phyloP scores from a whole-genome alignment of 1,140 invertebrate genomes.

The Drosophila murphyi region DNA sequence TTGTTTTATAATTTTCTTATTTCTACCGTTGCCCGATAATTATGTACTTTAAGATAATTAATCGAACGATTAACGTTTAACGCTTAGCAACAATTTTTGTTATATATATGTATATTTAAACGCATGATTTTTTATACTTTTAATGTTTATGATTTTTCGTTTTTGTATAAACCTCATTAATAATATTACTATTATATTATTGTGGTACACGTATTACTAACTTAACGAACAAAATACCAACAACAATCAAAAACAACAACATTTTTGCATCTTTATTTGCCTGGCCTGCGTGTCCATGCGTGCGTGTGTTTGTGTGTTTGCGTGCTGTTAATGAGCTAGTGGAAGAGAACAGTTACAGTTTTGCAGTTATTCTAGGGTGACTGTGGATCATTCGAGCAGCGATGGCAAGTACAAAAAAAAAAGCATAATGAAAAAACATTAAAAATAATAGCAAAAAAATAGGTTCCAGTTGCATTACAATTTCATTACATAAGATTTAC shows the following conservation, averaged over 20 bases:
- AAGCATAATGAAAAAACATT: not conserved
- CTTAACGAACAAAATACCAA: conserved; percentile 20
- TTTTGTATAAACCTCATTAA: conserved; percentile 41
- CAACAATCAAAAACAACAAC: conserved; percentile 6
- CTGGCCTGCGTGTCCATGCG: conserved; percentile 15
- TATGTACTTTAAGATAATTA: conserved; percentile 40
- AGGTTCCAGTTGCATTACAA: too few relatives aligned
- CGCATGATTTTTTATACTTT: conserved; percentile 58
- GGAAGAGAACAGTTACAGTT: not conserved
- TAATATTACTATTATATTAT: conserved; percentile 55
- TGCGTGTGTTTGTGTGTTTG: conserved; percentile 20
- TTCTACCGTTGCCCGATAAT: conserved; percentile 44
- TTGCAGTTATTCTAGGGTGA: conserved; percentile 2
- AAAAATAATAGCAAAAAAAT: too few relatives aligned
- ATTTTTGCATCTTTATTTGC: conserved; percentile 43
- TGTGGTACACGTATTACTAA: conserved; percentile 54
- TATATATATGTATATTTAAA: conserved; percentile 41
- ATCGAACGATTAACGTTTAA: conserved; percentile 44
- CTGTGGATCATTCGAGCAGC: not conserved
- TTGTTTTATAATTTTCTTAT: not conserved
- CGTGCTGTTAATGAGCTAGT: conserved; percentile 21
- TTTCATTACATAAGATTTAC: too few relatives aligned
- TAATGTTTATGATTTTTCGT: conserved; percentile 49
- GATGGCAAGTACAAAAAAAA: conserved; percentile 13
- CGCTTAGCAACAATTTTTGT: conserved; percentile 34